phyloP scores from a whole-genome alignment of 2,797 vertebrate genomes.

The Oreonectes daqikongensis region DNA sequence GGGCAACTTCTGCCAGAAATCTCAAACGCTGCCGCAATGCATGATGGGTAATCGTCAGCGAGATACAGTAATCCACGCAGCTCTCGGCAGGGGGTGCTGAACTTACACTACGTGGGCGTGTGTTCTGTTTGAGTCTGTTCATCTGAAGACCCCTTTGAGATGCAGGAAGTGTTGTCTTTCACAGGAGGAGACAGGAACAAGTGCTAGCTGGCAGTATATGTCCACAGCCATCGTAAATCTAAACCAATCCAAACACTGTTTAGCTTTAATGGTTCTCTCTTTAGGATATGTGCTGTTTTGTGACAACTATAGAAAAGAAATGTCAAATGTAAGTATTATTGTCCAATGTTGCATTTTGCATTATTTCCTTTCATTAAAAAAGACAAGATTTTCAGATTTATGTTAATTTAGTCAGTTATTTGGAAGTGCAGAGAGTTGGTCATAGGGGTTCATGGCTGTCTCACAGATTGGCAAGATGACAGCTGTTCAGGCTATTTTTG shows the following conservation, averaged over 20 bases:
- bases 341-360: background rate
- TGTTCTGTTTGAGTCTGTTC: constrained; percentile 67
- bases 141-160: constrained; percentile 63
- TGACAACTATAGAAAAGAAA: background rate
- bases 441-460: constrained; percentile 2
- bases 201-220: constrained; percentile 30
- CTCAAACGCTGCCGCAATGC: constrained; percentile 2
- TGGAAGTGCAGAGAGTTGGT: constrained; percentile 15
- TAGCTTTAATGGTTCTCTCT: constrained; percentile 45
- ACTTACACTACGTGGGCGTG: constrained; percentile 72
- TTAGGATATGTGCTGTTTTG: constrained; percentile 2
- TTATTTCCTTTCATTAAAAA: background rate
- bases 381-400: background rate
- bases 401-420: background rate
- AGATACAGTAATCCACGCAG: constrained; percentile 62
- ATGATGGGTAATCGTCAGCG: constrained; percentile 43
- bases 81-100: constrained; percentile 59
- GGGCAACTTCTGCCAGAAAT: constrained; percentile 11
- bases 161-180: constrained; percentile 63
- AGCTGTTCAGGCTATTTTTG: constrained; percentile 62
- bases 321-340: background rate
- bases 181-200: constrained; percentile 58
- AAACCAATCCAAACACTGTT: constrained; percentile 20
- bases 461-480: constrained; percentile 54
- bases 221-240: constrained; percentile 7